Base-by-base conservation (phyloP, 1,140 invertebrate genomes). In the Drosophila rufa region DNA sequence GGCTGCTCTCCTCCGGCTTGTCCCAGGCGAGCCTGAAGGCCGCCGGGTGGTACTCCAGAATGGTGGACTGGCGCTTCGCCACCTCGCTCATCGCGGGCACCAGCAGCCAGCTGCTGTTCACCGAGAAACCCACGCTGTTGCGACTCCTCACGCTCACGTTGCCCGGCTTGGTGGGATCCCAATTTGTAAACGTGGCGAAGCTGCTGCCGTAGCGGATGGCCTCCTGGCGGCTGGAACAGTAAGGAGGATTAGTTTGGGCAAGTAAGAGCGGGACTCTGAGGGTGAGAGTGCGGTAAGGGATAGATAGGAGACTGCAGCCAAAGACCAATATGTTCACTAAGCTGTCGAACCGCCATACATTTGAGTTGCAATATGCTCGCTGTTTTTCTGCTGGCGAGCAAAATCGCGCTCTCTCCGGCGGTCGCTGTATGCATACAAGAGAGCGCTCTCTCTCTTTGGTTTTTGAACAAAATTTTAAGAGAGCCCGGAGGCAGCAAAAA, bases 121-220 rank as follows among this genome's bases (percentile, higher is more conserved):
- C 0, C 15, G 78, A 80, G 4, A 3, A 3, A 5, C 78, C 78
- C 11, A 2, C 2, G 9, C 1, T 25, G 22, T 80, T 80, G 12
- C 55, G 38, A 40, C 78, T 80, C 17, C n/a, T 43, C 8, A 80
- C 15, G 12, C 7, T 19, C 1, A 80, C 22, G 0, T 12, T 58
- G 17, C 48, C 48, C n/a, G 19, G 14, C 11, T 7, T 7, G 12
- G 12, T 12, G 12, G 1, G 3, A 11, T 74, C 15, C 61, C 77
- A 62, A 0, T 46, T 4, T 0, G 0, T 17, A 2, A 73, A 60
- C 0, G 15, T 15, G 33, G 69, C 76, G 8, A n/a, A 65, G n/a
- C 7, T 53, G 5, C 19, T 27, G n/a, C 30, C 9, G 8, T 15
- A 5, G 15, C 4, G 7, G 9, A 1, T n/a, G 7, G 22, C 46